Evolutionary conservation across 2,888 invertebrate genomes (phyloP), one percentile per base, ranked within the genome.

Genomic region (Gymnocheta viridis): DNA sequence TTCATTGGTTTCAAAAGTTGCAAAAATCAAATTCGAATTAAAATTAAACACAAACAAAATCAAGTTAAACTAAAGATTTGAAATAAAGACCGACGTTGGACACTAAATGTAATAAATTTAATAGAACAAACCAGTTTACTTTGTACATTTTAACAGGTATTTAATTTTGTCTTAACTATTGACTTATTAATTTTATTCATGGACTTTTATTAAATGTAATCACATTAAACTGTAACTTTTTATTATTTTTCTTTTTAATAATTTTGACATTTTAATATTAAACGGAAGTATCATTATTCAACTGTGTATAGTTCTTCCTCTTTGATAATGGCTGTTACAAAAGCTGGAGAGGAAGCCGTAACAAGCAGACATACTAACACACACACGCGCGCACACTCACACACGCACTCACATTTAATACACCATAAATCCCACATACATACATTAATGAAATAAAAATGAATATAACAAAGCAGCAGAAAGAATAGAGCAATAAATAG

Each of bases 201-300:
- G 38, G n/a, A 41, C n/a, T 41, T 60, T 78, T 56, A 47, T 54
- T 35, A 64, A 54, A 73, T 49, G 35, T 56, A 81, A 81, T 78
- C 73, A 69, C 51, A 78, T 84, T 84, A 73, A 69, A 69, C 47
- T 77, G 81, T 78, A 56, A 77, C 73, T 72, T 66, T 47, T 56
- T 47, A 64, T 79, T 27, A 69, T 24, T 58, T 60, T 70, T 22
- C 41, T 17, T 74, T 64, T 38, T 62, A 22, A 47, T 74, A 35
- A 77, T 73, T 77, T 60, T 67, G 47, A 72, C 64, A 22, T 81
- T 72, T 81, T 81, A 73, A 81, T 81, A 84, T 81, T 62, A 73
- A 84, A 81, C 81, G 84, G 81, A 84, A 84, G 77, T 84, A 81
- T 84, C 72, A 67, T 67, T 62, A 77, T 84, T 84, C 58, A 78